Conservation (phyloP, 2,113 vertebrate genomes). For the Bothrops jararaca region DNA sequence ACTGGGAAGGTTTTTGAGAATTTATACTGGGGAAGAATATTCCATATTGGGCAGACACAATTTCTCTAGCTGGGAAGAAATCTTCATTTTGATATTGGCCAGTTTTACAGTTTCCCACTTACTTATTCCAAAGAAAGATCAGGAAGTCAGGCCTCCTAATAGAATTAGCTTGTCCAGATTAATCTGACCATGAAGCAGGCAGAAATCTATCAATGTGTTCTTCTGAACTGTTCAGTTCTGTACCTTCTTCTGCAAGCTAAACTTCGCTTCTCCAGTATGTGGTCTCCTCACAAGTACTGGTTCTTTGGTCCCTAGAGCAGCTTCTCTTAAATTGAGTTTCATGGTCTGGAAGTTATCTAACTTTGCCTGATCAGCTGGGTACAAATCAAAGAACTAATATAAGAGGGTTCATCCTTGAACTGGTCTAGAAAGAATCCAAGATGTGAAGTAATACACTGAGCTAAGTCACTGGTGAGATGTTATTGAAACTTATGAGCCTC, state of each 20-base stretch:
- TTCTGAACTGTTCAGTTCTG: neutral
- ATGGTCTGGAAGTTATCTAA: neutral
- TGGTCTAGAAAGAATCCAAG: neutral
- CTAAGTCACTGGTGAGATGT: neutral
- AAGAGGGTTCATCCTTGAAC: neutral
- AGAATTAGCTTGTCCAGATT: neutral
- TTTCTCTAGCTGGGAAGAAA: neutral
- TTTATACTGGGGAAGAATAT: neutral
- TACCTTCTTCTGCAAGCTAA: neutral
- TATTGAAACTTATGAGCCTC: neutral
- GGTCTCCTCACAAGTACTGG: neutral
- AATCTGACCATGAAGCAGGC: neutral
- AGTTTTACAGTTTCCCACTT: neutral
- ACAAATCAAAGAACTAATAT: neutral
- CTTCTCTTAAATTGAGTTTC: neutral
- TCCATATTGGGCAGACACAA: neutral
- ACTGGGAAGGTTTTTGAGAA: neutral
- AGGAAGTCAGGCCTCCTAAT: neutral
- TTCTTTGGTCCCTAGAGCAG: neutral
- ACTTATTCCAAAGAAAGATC: neutral
- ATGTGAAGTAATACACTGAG: neutral
- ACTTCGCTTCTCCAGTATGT: neutral
- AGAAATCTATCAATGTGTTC: neutral
- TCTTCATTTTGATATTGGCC: neutral
- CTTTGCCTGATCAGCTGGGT: neutral